Conservation (phyloP, 2,113 vertebrate species). For the Azemiops feae region DNA sequence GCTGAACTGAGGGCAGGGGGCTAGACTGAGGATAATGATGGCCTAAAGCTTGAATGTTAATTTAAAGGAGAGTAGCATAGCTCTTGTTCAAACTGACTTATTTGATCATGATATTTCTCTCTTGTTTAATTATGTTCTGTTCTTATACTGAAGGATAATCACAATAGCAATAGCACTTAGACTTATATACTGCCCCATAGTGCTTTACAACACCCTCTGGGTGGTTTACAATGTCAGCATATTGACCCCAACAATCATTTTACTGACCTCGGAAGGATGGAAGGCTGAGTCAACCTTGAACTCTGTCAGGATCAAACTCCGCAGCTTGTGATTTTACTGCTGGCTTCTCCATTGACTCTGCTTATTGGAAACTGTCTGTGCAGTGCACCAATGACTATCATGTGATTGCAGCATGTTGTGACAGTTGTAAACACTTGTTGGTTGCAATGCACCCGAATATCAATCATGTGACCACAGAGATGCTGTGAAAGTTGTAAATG, state of each 20-base stretch:
- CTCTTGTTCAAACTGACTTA: neutral
- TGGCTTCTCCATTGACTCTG: neutral
- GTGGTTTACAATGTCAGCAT: neutral
- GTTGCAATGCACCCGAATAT: neutral
- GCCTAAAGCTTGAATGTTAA: neutral
- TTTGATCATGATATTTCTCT: neutral
- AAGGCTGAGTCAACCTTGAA: no score
- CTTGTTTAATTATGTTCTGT: neutral
- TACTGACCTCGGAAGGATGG: neutral
- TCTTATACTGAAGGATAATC: neutral
- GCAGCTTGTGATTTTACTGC: neutral
- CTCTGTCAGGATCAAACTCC: neutral
- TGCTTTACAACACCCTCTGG: neutral
- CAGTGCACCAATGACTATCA: neutral
- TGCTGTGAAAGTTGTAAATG: neutral
- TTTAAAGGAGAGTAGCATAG: neutral
- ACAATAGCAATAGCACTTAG: neutral
- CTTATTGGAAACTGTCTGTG: neutral
- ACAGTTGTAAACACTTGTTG: neutral
- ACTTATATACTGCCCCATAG: neutral
- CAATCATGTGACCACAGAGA: neutral
- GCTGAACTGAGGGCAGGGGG: no score
- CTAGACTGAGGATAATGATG: neutral
- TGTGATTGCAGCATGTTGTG: neutral
- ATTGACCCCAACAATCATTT: neutral